Evolutionary conservation across 2,888 invertebrate species (phyloP), one percentile per base, ranked within the genome.

Genomic region (Dexiosoma caninum): DNA sequence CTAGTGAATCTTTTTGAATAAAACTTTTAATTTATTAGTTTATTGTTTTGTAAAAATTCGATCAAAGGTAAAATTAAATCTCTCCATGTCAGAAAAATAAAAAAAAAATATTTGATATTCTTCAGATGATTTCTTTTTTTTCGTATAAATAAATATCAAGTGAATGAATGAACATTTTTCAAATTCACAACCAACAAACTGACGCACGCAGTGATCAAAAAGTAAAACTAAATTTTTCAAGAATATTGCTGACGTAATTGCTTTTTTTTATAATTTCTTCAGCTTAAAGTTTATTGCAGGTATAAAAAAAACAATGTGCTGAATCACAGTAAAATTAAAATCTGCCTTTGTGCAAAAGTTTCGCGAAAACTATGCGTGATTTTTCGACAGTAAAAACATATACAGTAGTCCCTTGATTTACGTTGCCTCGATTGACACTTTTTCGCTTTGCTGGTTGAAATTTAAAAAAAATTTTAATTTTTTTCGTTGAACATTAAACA

Each of bases 241-340:
- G n/a, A 40, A 27, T 51, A 60, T 51, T 60, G 74, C 66, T 74
- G 74, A 74, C 46, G 44, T 42, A 46, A 32, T 49, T 59, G 7
- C 9, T 14, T 44, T 44, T 19, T 51, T n/a, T n/a, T n/a, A n/a
- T n/a, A n/a, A n/a, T n/a, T n/a, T n/a, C n/a, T 32, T 44, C 9
- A 9, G 7, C 30, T 51, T 53, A 9, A 21, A 42, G 8, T 60
- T 60, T 30, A 3, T 40, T 51, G 35, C n/a, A 16, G n/a, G 19
- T 57, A 9, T 14, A 21, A n/a, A 23, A n/a, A 23, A 57, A 42
- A 21, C 10, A 21, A 53, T 53, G 21, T 62, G 49, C 64, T 64
- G 55, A 74, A 64, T 64, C 53, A 55, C 23, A 51, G 49, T 60
- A 51, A 60, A 69, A 46, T 1, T 14, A 35, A 57, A 30, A 27